Evolutionary conservation across 2,888 invertebrate genomes (phyloP).

Genomic region (Poecilobothrus nobilitatus): DNA sequence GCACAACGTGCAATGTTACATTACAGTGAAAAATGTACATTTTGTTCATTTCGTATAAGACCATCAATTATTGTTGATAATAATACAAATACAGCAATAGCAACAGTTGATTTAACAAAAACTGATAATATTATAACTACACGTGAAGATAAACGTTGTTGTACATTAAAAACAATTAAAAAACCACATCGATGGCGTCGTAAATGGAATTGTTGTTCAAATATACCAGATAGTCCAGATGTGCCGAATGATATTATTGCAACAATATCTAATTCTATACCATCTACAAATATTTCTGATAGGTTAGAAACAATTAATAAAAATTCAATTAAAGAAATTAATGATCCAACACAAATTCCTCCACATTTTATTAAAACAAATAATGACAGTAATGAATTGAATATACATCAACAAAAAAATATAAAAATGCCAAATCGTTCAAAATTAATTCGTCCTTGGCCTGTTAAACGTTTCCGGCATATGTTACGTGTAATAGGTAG

Average conservation of each 20-base stretch:
- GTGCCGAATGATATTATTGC: constrained; percentile 46
- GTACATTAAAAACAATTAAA: constrained; percentile 38
- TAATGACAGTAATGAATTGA: constrained; percentile 21
- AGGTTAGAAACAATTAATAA: constrained; percentile 18
- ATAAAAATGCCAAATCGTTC: constrained; percentile 18
- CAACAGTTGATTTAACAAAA: constrained; percentile 22
- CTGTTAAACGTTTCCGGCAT: constrained; percentile 33
- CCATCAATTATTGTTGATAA: constrained; percentile 24
- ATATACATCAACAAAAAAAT: background rate
- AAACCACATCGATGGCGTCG: constrained; percentile 46
- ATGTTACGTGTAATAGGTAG: constrained; percentile 42
- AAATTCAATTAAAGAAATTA: constrained; percentile 25
- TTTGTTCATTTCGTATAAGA: constrained; percentile 42
- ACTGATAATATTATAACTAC: constrained; percentile 19
- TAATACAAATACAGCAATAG: constrained; percentile 25
- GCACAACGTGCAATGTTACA: constrained; percentile 28
- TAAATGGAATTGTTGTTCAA: constrained; percentile 54
- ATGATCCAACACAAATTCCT: constrained; percentile 32
- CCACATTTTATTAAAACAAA: constrained; percentile 28
- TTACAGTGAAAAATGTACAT: constrained; percentile 41
- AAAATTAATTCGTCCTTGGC: constrained; percentile 33
- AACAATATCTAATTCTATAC: constrained; percentile 33
- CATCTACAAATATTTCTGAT: constrained; percentile 17
- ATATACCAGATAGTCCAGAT: constrained; percentile 53
- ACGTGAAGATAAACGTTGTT: constrained; percentile 30